Evolutionary conservation across 2,888 invertebrate genomes (phyloP).

Genomic region (Argyresthia albistria): DNA sequence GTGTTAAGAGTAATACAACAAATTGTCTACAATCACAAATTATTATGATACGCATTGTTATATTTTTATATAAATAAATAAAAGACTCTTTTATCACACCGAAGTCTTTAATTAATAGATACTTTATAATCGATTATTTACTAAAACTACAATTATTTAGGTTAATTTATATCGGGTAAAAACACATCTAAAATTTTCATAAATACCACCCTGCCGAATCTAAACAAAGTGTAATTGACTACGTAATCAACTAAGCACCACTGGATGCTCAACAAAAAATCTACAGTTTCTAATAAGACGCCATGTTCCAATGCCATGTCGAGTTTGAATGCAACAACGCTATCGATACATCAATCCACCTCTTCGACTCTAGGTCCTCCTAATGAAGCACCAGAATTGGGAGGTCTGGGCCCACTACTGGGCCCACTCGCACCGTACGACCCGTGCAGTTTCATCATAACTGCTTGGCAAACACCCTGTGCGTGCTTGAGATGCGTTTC

Average conservation of each 20-base stretch:
- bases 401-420: slow-evolving; percentile 11
- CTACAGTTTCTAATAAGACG: background rate
- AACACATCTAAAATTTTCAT: too few species aligned
- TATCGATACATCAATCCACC: slow-evolving; percentile 10
- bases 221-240: too few species aligned
- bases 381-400: background rate
- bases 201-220: too few species aligned
- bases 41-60: slow-evolving; percentile 23
- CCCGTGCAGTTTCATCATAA: slow-evolving; percentile 88
- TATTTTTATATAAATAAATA: slow-evolving; percentile 49
- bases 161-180: too few species aligned
- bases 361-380: slow-evolving; percentile 13
- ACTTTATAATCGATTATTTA: too few species aligned
- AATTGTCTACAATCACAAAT: background rate
- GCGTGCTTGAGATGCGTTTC: slow-evolving; percentile 83
- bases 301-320: too few species aligned
- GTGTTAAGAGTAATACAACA: background rate
- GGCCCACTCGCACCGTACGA: slow-evolving; percentile 40
- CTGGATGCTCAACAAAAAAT: background rate
- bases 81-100: slow-evolving; percentile 10
- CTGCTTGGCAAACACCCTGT: slow-evolving; percentile 81
- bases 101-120: too few species aligned
- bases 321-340: too few species aligned
- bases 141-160: too few species aligned
- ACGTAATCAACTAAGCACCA: too few species aligned